phyloP scores from a whole-genome alignment of 2,113 vertebrate genomes.

The Riparia riparia region DNA sequence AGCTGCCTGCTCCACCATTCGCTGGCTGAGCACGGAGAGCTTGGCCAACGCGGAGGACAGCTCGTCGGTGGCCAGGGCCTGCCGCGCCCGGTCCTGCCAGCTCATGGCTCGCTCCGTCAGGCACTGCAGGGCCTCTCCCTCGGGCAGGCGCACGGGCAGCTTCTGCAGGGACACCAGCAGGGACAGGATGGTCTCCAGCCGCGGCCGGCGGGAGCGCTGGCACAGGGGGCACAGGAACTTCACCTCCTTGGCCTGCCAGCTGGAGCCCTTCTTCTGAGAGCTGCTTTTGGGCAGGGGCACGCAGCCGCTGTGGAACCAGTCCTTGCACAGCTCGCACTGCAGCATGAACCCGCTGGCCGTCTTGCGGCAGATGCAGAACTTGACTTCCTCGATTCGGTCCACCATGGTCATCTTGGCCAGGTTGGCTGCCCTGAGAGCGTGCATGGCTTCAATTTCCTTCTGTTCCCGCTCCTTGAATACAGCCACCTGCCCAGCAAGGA shows the following conservation, averaged over 20 bases:
- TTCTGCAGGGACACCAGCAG: constrained; percentile 96
- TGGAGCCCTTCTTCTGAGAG: constrained; percentile 90
- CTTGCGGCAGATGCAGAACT: constrained; percentile 95
- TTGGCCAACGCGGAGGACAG: constrained; percentile 97
- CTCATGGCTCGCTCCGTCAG: constrained; percentile 97
- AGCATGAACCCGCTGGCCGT: constrained; percentile 95
- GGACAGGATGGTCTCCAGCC: constrained; percentile 96
- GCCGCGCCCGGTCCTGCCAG: constrained; percentile 96
- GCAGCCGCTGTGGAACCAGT: constrained; percentile 97
- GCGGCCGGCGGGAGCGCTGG: constrained; percentile 91
- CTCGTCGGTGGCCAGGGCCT: constrained; percentile 92
- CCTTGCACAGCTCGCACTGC: constrained; percentile 97
- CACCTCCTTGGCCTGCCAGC: constrained; percentile 94
- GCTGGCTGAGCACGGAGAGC: constrained; percentile 94
- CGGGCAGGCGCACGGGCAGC: constrained; percentile 91
- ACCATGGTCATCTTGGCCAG: constrained; percentile 97
- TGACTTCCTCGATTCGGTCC: constrained; percentile 95
- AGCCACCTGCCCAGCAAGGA: constrained; percentile 78
- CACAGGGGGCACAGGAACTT: constrained; percentile 96
- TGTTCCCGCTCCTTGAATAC: constrained; percentile 94
- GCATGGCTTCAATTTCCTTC: constrained; percentile 94
- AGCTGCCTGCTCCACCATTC: constrained; percentile 98
- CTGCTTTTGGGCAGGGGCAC: constrained; percentile 92
- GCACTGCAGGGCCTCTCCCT: constrained; percentile 95
- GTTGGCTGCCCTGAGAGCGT: constrained; percentile 91